Evolutionary conservation across 35 echinoderm and acorn worm species (phyloP).

Genomic region (Apostichopus japonicus): DNA sequence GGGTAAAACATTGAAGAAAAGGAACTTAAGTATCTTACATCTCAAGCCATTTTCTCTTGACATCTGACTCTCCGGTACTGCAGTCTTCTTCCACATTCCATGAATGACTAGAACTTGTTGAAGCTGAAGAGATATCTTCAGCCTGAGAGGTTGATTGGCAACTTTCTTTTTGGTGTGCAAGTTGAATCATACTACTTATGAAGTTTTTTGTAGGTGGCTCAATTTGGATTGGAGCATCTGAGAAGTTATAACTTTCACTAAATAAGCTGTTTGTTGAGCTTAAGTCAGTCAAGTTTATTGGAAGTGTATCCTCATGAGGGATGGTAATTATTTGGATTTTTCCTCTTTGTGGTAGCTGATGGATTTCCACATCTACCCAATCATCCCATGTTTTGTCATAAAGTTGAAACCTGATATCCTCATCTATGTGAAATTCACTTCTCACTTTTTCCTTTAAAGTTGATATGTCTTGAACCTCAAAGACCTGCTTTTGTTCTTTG

Average conservation of each 20-base stretch:
- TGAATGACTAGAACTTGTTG: too few species aligned
- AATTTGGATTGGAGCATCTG: background rate
- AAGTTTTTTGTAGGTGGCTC: constrained; percentile 8
- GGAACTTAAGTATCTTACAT: too few species aligned
- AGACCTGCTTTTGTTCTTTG: too few species aligned
- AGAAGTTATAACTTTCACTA: constrained; percentile 25
- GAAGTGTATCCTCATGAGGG: background rate
- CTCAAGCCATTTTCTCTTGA: too few species aligned
- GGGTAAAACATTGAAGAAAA: too few species aligned
- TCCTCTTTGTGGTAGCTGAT: background rate
- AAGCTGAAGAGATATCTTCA: too few species aligned
- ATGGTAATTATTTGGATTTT: background rate
- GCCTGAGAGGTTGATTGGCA: too few species aligned
- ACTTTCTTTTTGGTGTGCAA: too few species aligned
- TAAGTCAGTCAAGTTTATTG: background rate
- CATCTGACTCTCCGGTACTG: too few species aligned
- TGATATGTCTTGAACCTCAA: background rate
- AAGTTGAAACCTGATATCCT: background rate
- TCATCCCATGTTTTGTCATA: constrained; percentile 10
- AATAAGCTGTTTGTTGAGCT: constrained; percentile 27
- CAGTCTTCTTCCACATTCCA: too few species aligned
- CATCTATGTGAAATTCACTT: background rate
- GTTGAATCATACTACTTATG: too few species aligned
- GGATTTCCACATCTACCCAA: constrained; percentile 25
- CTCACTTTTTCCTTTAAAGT: constrained; percentile 19